Percentiles rank a stretch among this genome's conserved stretches.
phyloP scores from a whole-genome alignment of 2,888 invertebrate species.

The Camponotus fellah region DNA sequence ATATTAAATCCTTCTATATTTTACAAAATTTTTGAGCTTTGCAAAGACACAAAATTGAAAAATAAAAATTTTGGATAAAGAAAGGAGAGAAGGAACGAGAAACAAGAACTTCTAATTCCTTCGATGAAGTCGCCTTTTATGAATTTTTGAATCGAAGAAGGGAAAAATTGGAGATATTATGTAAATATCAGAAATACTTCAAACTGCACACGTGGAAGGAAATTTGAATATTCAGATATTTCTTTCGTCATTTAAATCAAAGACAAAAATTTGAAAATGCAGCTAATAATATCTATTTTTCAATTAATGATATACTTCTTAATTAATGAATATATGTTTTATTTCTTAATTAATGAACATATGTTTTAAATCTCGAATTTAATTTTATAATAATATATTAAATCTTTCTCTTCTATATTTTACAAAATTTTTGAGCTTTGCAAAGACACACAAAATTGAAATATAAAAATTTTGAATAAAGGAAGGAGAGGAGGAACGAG shows the following conservation, averaged over 20 bases:
- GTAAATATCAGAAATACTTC: conserved; percentile 9
- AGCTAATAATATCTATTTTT: too few species aligned
- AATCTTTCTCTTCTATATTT: neutral
- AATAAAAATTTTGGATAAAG: neutral
- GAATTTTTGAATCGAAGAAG: neutral
- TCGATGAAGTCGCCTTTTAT: neutral
- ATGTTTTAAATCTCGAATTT: neutral
- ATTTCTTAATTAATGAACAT: neutral
- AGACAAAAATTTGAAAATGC: too few species aligned
- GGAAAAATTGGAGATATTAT: conserved; percentile 9
- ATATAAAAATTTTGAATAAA: neutral
- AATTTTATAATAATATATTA: neutral
- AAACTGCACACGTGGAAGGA: neutral
- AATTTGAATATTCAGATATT: neutral
- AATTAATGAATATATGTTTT: too few species aligned
- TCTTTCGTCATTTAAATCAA: neutral
- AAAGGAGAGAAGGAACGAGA: neutral
- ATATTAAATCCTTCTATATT: neutral
- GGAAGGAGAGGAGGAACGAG: neutral
- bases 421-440: neutral
- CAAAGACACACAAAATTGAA: neutral
- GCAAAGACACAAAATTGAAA: neutral
- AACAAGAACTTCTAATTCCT: neutral
- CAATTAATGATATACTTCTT: too few species aligned
- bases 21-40: neutral